Evolutionary conservation across 2,113 vertebrate genomes (phyloP).

Genomic region (Lamprotornis superbus): DNA sequence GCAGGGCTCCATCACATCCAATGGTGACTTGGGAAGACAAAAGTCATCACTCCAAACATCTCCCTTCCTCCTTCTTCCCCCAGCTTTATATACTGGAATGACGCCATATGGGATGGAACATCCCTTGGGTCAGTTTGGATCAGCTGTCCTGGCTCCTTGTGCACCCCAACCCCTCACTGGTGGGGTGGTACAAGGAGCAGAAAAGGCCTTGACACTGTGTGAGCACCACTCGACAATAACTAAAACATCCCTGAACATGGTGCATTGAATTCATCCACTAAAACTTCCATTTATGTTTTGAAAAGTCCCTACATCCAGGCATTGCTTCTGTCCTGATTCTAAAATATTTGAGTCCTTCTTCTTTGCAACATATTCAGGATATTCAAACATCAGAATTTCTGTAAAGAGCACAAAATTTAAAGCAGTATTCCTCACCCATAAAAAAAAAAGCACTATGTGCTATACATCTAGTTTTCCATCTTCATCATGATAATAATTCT

Average conservation of each 20-base stretch:
- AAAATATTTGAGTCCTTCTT: neutral
- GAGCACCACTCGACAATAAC: neutral
- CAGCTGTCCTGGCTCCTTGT: neutral
- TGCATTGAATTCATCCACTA: neutral
- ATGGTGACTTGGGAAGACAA: neutral
- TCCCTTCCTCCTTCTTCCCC: neutral
- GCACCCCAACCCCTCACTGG: neutral
- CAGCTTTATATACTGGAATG: neutral
- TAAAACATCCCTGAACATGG: neutral
- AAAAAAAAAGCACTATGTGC: neutral
- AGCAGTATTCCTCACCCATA: neutral
- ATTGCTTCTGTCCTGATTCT: neutral
- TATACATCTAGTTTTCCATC: neutral
- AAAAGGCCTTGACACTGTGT: fast-evolving
- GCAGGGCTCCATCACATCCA: neutral
- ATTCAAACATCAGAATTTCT: neutral
- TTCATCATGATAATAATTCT: neutral
- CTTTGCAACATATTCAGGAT: neutral
- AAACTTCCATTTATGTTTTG: neutral
- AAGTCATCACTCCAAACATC: neutral
- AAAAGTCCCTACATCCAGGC: neutral
- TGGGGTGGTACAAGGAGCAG: neutral
- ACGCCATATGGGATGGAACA: neutral
- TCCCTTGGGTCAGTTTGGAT: neutral
- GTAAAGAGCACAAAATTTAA: neutral